Base-by-base conservation (phyloP, 1,140 invertebrate genomes). In the Apis florea region DNA sequence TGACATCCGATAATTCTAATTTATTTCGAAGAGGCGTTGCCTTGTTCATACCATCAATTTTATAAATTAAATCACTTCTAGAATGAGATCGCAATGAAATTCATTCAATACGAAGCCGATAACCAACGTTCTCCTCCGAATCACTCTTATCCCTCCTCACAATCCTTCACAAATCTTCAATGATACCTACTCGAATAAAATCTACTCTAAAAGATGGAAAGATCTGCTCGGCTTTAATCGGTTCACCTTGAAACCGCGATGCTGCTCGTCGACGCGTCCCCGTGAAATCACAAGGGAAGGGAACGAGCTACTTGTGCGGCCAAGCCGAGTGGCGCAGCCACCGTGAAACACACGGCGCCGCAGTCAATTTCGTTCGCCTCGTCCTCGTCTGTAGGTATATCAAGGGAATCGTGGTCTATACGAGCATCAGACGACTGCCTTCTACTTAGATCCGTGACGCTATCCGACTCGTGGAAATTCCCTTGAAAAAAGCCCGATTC, bases 271-370 rank as follows among this genome's bases (percentile, higher is more conserved):
- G 47, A 17, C 59, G 40, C 26, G 64, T 15, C 31, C 31, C 21
- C 40, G 47, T 21, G 72, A 81, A 75, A 75, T 81, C 71, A 75
- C 72, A 81, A 47, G 40, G 72, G 6, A 68, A 19, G 5, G 53
- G 64, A 75, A 75, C 72, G 79, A 67, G 70, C 51, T 31, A 49
- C 58, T 64, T 66, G 67, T 51, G 49, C 10, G 15, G n/a, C 15
- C 15, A 21, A 40, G 47, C 19, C 21, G 24, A 13, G 31, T 26
- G 26, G 31, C 1, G 63, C 63, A 64, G 63, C 17, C 31, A 64
- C 19, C 31, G 63, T 66, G 63, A 66, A 64, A 64, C 51, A 21
- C 31, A 49, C 31, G 69, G 78, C 70, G 59, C 59, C 70, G 17
- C 59, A 63, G 59, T 47, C 56, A 80, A 66, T 80, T 73, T 64